Evolutionary conservation across 2,888 invertebrate species (phyloP).

Genomic region (Tachina grossa): DNA sequence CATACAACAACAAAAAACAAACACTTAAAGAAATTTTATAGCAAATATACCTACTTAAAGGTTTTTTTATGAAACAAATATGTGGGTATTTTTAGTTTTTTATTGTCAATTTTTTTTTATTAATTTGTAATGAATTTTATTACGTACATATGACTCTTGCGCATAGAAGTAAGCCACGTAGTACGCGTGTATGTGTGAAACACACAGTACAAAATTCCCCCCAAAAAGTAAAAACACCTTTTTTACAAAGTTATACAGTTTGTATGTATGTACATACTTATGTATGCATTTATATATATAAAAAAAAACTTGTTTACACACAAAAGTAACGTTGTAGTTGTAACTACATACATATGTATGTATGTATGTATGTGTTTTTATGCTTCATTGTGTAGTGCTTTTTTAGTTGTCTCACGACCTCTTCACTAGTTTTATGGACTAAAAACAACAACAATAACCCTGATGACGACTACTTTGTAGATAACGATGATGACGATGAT

Average conservation of each 20-base stretch:
- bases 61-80: background rate
- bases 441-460: conserved; percentile 1
- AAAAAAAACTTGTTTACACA: conserved; percentile 27
- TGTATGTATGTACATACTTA: background rate
- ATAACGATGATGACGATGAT: conserved; percentile 44
- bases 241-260: background rate
- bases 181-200: conserved; percentile 11
- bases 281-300: background rate
- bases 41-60: background rate
- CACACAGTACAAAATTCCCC: too few species aligned
- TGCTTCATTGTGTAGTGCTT: conserved; percentile 36
- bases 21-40: conserved; percentile 53
- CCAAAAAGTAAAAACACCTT: too few species aligned
- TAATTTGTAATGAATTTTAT: background rate
- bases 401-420: conserved; percentile 55
- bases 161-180: background rate
- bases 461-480: conserved; percentile 37
- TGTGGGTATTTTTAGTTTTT: too few species aligned
- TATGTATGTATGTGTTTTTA: conserved; percentile 17
- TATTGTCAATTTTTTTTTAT: too few species aligned
- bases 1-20: conserved; percentile 6
- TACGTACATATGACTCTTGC: background rate
- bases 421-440: conserved; percentile 51
- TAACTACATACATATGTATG: background rate
- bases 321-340: conserved; percentile 43